Evolutionary conservation across 2,888 invertebrate species (phyloP).

Genomic region (Didymodactylos carnosus): DNA sequence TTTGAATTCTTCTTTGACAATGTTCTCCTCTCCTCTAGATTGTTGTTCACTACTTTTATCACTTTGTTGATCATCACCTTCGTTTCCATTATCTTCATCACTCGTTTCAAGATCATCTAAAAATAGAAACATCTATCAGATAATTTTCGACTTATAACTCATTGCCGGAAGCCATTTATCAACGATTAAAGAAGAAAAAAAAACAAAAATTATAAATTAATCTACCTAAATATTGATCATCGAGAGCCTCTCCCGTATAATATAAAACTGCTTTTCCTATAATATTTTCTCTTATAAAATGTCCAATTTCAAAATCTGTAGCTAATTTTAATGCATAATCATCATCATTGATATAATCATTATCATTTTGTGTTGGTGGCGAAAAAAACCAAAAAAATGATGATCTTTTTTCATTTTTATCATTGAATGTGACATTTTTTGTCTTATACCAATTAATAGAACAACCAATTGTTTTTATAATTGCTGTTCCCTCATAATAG

Average conservation of each 20-base stretch:
- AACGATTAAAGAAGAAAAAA: too few species aligned
- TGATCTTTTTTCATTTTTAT: constrained; percentile 57
- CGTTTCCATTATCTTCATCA: too few species aligned
- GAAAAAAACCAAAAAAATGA: constrained; percentile 98
- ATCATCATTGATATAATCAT: constrained; percentile 44
- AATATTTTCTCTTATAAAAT: constrained; percentile 83
- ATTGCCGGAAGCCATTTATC: too few species aligned
- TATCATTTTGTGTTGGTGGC: constrained; percentile 44
- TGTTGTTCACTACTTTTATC: background rate
- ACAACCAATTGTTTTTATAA: background rate
- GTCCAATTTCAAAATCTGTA: constrained; percentile 92
- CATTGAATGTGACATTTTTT: constrained; percentile 8
- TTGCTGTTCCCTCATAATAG: constrained; percentile 5
- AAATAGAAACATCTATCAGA: too few species aligned
- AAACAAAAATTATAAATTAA: too few species aligned
- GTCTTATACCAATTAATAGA: constrained; percentile 3
- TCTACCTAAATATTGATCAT: too few species aligned
- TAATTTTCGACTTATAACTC: too few species aligned
- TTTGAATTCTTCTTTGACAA: background rate
- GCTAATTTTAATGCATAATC: constrained; percentile 66
- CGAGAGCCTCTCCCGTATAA: constrained; percentile 60
- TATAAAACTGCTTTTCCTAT: constrained; percentile 85
- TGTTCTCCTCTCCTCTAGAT: background rate
- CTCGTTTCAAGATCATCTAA: too few species aligned
- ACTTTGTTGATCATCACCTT: background rate